Conservation (phyloP, 92 coral and sea anemone genomes). For the Paramuricea clavata region DNA sequence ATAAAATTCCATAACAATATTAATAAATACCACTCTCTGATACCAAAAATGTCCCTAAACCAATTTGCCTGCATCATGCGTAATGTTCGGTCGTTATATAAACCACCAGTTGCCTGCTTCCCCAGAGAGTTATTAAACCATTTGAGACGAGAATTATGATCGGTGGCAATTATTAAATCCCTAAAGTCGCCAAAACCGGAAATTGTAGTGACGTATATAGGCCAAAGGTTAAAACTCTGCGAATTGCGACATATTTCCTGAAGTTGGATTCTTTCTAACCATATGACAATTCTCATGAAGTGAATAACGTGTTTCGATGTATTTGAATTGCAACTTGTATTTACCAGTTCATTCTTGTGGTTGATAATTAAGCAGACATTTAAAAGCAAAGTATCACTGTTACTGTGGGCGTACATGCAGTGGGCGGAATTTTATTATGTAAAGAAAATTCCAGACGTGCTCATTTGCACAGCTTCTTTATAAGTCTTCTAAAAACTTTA, state of each 20-base stretch:
- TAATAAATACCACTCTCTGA: background rate
- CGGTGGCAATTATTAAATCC: no score
- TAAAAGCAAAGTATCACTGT: no score
- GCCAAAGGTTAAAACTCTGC: background rate
- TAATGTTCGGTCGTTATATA: background rate
- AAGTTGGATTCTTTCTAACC: background rate
- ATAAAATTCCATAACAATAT: background rate
- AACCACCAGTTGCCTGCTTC: background rate
- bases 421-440: no score
- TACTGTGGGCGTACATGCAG: no score
- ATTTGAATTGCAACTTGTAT: background rate
- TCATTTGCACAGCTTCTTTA: no score
- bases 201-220: background rate
- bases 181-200: background rate
- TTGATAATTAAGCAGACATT: no score
- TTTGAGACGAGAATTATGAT: no score
- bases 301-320: background rate
- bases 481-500: no score
- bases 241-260: background rate
- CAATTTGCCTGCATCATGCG: background rate
- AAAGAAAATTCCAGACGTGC: no score
- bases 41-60: background rate
- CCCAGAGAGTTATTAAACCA: no score
- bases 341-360: background rate
- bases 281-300: background rate